Evolutionary conservation across 2,888 invertebrate species (phyloP).

Genomic region (Rhamphomyia laevipes): DNA sequence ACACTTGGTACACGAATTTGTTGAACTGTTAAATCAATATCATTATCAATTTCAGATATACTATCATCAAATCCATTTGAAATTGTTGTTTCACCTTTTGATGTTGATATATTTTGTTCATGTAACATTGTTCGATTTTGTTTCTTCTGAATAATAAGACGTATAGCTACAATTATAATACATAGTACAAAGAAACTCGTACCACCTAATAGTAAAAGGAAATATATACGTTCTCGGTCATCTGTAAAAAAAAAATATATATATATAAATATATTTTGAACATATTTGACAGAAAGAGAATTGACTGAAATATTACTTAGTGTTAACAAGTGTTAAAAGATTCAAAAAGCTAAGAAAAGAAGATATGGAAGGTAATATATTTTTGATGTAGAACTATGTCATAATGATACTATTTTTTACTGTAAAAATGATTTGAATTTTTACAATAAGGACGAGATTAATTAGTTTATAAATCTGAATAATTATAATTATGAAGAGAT

Average conservation of each 20-base stretch:
- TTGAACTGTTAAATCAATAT: slow-evolving; percentile 51
- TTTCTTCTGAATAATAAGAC: slow-evolving; percentile 54
- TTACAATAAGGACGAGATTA: too few relatives aligned
- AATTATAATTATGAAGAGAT: too few relatives aligned
- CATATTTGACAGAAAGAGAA: too few relatives aligned
- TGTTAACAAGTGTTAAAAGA: too few relatives aligned
- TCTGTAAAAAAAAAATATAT: slow-evolving; percentile 21
- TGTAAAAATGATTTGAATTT: too few relatives aligned
- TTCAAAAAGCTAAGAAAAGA: too few relatives aligned
- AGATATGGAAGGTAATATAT: too few relatives aligned
- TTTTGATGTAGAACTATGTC: too few relatives aligned
- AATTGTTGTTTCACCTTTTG: slow-evolving; percentile 54
- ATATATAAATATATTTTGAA: too few relatives aligned
- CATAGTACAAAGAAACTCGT: slow-evolving; percentile 59
- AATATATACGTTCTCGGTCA: slow-evolving; percentile 50
- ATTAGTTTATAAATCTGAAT: too few relatives aligned
- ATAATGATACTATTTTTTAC: too few relatives aligned
- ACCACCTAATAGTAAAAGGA: slow-evolving; percentile 68
- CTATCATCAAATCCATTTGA: slow-evolving; percentile 74
- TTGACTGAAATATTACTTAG: too few relatives aligned
- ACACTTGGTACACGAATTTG: slow-evolving; percentile 43
- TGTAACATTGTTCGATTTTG: background rate
- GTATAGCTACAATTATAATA: slow-evolving; percentile 55
- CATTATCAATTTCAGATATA: slow-evolving; percentile 71
- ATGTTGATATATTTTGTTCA: slow-evolving; percentile 36